These are phyloP conservation scores for Anguilla pacifica DNA, from an alignment of 2,797 vertebrate genomes.

Conservation along the genomic window DNA sequence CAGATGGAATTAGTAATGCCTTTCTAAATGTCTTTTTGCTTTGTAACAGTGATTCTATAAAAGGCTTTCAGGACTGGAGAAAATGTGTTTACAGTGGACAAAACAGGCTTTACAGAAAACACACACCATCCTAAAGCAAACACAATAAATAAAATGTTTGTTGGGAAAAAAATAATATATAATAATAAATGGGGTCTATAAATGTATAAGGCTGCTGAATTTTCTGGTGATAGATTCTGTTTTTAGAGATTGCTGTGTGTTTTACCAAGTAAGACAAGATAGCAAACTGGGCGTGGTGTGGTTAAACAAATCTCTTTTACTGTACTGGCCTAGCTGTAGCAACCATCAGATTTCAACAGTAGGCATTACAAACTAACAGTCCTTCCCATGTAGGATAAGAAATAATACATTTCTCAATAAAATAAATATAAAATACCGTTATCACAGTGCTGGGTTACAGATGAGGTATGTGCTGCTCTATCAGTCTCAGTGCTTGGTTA, in stretches of 20 bases:
- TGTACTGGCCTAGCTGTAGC: no score
- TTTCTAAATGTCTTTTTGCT: neutral
- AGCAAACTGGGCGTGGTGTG: conserved; percentile 38
- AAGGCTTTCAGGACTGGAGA: neutral
- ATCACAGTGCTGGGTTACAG: no score
- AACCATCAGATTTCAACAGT: no score
- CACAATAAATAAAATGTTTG: neutral
- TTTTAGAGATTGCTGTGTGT: neutral
- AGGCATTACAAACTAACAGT: no score
- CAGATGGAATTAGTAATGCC: neutral
- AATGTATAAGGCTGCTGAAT: neutral
- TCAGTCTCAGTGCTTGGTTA: no score
- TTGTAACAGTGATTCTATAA: neutral
- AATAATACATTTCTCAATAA: no score
- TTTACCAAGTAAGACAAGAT: neutral
- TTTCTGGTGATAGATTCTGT: neutral
- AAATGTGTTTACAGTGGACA: neutral
- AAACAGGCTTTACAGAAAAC: neutral
- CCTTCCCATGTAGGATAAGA: no score
- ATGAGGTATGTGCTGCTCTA: no score
- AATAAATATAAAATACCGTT: no score
- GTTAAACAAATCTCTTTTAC: conserved; percentile 40
- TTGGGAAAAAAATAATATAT: neutral
- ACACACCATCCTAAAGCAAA: neutral
- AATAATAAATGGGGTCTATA: neutral